Base-by-base conservation (phyloP, 2,797 vertebrate genomes). In the Cottoperca gobio region DNA sequence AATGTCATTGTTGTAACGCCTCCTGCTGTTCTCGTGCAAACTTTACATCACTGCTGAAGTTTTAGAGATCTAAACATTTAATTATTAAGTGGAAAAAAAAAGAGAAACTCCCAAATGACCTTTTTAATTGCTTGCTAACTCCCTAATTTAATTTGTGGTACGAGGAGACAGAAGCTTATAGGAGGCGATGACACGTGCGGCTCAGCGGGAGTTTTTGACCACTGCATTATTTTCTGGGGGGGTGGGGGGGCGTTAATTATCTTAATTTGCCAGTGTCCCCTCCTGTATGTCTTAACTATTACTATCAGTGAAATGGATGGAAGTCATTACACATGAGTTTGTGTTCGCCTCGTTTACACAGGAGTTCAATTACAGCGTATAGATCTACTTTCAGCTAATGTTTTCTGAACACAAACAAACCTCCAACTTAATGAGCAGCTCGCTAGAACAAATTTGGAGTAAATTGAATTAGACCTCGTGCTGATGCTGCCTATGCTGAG, bases 371-470 rank as follows among this genome's bases (percentile, higher is more conserved):
- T 90, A 90, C 86, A 85, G 63, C 76, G 16, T 76, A 79, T 83
- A 54, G 82, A 91, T 86, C 84, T 78, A 74, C 81, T 88, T 78
- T 76, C 78, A 42, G 79, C 85, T 88, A 86, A 86, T 86, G 90
- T 80, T 88, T 86, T 85, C 86, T 83, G 84, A 82, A 88, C 83
- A 90, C 88, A 91, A 91, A 90, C 89, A 89, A 86, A 87, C 77
- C 75, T 69, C 81, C 70, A 54, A 76, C 79, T 76, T 90, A 92
- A 90, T 87, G 86, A 91, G 84, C 73, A 81, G 70, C 76, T 81
- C 71, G 71, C 86, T 58, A 74, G 80, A 89, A 78, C 88, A 88
- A 88, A 87, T 88, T 90, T 85, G 79, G 78, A 76, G 77, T 50
- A 83, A 89, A 90, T 85, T 86, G 84, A 89, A 90, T 91, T 87